Evolutionary conservation across 2,888 invertebrate genomes (phyloP), one percentile per base, ranked within the genome.

Genomic region (Tryphoninae sp.): DNA sequence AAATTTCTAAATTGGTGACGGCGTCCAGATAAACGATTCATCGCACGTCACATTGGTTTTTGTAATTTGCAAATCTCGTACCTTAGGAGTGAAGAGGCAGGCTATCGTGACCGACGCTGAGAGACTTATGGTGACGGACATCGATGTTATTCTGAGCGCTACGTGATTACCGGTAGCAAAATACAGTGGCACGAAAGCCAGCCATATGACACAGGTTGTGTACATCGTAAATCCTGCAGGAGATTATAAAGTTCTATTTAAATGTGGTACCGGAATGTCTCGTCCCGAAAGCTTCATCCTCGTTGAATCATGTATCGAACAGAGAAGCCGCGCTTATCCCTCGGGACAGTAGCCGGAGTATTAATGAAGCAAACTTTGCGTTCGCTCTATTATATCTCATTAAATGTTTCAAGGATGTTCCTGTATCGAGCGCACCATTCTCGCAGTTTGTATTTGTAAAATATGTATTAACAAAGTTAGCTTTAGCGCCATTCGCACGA

Each of bases 171-270:
- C 98, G 1, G 98, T 98, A 84, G 98, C 98, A 92, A 99, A 98
- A 93, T 99, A 99, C 68, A 99, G 94, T 6, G 99, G 98, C 77
- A 99, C 97, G 92, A 99, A 99, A 22, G 99, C 99, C 85, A 98
- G 93, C 99, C 99, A 99, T 90, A 99, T 98, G 84, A 98, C 97
- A 92, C 98, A 98, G 40, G 98, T 99, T 59, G 98, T 98, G 93
- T 98, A 99, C 99, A 99, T 99, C 26, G 99, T 98, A 93, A 99
- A 99, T 78, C 97, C 97, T 97, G 92, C 9, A 88, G 89, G 73
- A 42, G 7, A 49, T 2, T 45, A 71, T 13, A 45, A 45, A 45
- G 45, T 45, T 45, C 13, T 45, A 4, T 26, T 16, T 74, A 74
- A 61, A 78, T 73, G n/a, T 65, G 13, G 8, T 13, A 26, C n/a